Conservation (phyloP, 2,113 vertebrate species). For the Hucho hucho region DNA sequence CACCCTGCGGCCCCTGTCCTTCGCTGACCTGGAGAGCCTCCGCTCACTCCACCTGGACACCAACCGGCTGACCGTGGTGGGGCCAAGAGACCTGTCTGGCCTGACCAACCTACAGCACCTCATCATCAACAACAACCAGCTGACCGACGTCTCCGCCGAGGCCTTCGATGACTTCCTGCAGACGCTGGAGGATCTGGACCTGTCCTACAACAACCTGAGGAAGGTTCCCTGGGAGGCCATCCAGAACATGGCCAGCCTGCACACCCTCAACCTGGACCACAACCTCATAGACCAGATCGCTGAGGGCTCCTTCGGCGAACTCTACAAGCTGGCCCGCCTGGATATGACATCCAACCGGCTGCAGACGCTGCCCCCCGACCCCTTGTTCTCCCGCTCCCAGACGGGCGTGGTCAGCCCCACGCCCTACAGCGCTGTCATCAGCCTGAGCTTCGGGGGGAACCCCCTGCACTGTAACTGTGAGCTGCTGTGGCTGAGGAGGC, state of each 20-base stretch:
- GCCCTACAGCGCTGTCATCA: constrained; percentile 79
- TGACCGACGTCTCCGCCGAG: constrained; percentile 73
- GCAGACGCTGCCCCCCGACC: constrained; percentile 85
- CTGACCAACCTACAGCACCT: constrained; percentile 87
- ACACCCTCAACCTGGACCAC: constrained; percentile 89
- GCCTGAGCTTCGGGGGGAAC: constrained; percentile 87
- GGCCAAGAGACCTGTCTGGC: constrained; percentile 80
- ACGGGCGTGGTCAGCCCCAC: constrained; percentile 83
- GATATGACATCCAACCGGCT: constrained; percentile 92
- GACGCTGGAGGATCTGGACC: constrained; percentile 85
- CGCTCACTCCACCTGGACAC: constrained; percentile 87
- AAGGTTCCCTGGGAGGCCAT: constrained; percentile 88
- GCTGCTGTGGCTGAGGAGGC: constrained; percentile 84
- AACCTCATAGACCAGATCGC: constrained; percentile 87
- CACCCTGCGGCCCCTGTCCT: constrained; percentile 80
- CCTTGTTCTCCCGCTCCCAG: constrained; percentile 78
- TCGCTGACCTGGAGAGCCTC: constrained; percentile 86
- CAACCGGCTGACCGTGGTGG: constrained; percentile 81
- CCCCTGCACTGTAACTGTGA: constrained; percentile 93
- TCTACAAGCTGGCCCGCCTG: constrained; percentile 85
- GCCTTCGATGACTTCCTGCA: constrained; percentile 88
- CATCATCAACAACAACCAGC: constrained; percentile 89
- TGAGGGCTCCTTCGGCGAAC: constrained; percentile 84
- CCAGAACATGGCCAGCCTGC: constrained; percentile 86
- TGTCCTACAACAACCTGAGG: constrained; percentile 90